Base-by-base conservation (phyloP, 2,113 vertebrate species). In the Scolopax mira region DNA sequence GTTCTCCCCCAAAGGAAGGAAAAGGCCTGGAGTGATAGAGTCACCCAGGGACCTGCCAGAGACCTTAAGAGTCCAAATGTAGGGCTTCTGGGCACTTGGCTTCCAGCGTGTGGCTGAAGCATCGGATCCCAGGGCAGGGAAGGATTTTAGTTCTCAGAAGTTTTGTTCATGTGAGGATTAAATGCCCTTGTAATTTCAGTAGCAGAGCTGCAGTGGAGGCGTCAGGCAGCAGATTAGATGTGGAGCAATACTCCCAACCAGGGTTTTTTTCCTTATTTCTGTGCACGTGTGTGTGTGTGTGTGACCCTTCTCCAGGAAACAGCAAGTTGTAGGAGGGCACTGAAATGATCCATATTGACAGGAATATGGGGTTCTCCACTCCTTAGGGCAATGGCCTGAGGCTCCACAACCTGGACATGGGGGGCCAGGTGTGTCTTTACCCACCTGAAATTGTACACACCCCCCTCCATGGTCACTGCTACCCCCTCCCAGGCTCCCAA, bases 31-130 rank as follows among this genome's bases (percentile, higher is more conserved):
- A n/a, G n/a, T n/a, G n/a, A n/a, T n/a, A n/a, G n/a, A n/a, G n/a
- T n/a, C n/a, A n/a, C n/a, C n/a, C n/a, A n/a, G n/a, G n/a, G n/a
- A n/a, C n/a, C n/a, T n/a, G n/a, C n/a, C n/a, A n/a, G n/a, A n/a
- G n/a, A n/a, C n/a, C n/a, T n/a, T n/a, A n/a, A n/a, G n/a, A 28
- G 46, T 18, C 65, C 13, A 1, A 24, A 7, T 37, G 46, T 0
- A 58, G 78, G 48, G 48, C 58, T 67, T 22, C 65, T 41, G 31
- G 61, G 85, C 79, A 37, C 17, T 25, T 64, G 31, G n/a, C 44
- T 60, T 79, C 46, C 39, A 79, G 42, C 49, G 51, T 1, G 6
- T 35, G 75, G 39, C 28, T 44, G 0, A 37, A 64, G 33, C 4
- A 9, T 35, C 37, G 33, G 3, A 9, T 35, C 37, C 31, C 48